Percentiles rank a stretch among this genome's conserved stretches.
phyloP scores from a whole-genome alignment of 1,140 invertebrate genomes.

The Listronotus oregonensis region DNA sequence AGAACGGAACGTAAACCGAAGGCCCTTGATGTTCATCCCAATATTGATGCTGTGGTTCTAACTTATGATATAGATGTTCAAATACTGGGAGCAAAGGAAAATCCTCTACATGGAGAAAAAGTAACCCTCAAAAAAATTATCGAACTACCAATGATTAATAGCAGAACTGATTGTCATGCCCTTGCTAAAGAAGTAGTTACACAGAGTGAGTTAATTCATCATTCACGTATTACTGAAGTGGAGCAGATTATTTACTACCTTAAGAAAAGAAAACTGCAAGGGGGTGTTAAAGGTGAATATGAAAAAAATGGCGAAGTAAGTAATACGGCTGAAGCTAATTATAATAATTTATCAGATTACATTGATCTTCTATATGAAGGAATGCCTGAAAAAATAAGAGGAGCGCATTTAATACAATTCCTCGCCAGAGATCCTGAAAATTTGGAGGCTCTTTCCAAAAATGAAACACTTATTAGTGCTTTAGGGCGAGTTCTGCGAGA shows the following conservation, averaged over 20 bases:
- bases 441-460: constrained; percentile 88
- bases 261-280: constrained; percentile 73
- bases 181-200: constrained; percentile 87
- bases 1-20: constrained; percentile 79
- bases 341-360: constrained; percentile 90
- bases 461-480: constrained; percentile 95
- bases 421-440: constrained; percentile 92
- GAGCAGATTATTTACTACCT: constrained; percentile 92
- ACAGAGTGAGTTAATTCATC: constrained; percentile 88
- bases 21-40: constrained; percentile 87
- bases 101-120: constrained; percentile 83
- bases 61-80: constrained; percentile 89
- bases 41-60: constrained; percentile 86
- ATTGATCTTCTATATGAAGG: constrained; percentile 97
- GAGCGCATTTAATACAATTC: constrained; percentile 88
- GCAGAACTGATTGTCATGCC: constrained; percentile 77
- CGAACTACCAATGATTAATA: constrained; percentile 80
- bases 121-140: constrained; percentile 87
- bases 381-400: constrained; percentile 89
- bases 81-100: constrained; percentile 80
- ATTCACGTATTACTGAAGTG: constrained; percentile 81
- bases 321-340: constrained; percentile 60
- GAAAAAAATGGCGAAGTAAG: constrained; percentile 37
- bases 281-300: constrained; percentile 40
- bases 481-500: constrained; percentile 92